These are phyloP conservation scores for Netelia virgata DNA, from an alignment of 2,888 invertebrate species.

Conservation along the genomic window DNA sequence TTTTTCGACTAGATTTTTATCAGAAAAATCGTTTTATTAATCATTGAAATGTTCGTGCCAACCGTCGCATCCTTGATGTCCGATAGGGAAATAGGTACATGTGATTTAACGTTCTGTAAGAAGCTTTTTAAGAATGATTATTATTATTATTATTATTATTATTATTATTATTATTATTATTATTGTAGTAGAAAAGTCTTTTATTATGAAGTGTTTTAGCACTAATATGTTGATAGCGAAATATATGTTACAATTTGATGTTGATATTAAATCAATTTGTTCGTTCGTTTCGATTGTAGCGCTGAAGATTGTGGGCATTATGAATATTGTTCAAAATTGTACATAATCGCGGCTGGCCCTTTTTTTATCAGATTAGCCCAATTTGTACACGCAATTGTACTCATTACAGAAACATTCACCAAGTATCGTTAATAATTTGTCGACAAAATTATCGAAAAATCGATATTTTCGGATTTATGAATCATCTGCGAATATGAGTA, in stretches of 20 bases:
- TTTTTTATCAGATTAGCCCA: constrained; percentile 18
- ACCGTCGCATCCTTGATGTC: constrained; percentile 41
- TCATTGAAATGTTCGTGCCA: constrained; percentile 41
- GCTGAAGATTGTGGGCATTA: constrained; percentile 18
- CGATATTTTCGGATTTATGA: not conserved
- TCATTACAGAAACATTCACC: not conserved
- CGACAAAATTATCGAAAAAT: not conserved
- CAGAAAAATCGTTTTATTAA: not conserved
- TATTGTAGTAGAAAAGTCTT: constrained; percentile 49
- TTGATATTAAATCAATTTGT: constrained; percentile 53
- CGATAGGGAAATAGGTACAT: constrained; percentile 40
- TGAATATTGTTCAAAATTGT: constrained; percentile 10
- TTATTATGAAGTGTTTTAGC: constrained; percentile 51
- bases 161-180: constrained; percentile 49
- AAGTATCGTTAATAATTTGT: not conserved
- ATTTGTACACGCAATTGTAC: constrained; percentile 55
- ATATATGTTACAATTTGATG: constrained; percentile 57
- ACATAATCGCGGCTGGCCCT: constrained; percentile 1
- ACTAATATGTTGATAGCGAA: constrained; percentile 50
- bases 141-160: constrained; percentile 48
- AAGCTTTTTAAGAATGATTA: constrained; percentile 34
- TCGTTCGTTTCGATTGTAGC: constrained; percentile 13
- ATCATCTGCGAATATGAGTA: too few species aligned
- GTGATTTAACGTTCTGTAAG: constrained; percentile 49
- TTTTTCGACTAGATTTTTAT: constrained; percentile 34